Evolutionary conservation across 2,113 vertebrate species (phyloP).

Genomic region (Antechinus stuartii): DNA sequence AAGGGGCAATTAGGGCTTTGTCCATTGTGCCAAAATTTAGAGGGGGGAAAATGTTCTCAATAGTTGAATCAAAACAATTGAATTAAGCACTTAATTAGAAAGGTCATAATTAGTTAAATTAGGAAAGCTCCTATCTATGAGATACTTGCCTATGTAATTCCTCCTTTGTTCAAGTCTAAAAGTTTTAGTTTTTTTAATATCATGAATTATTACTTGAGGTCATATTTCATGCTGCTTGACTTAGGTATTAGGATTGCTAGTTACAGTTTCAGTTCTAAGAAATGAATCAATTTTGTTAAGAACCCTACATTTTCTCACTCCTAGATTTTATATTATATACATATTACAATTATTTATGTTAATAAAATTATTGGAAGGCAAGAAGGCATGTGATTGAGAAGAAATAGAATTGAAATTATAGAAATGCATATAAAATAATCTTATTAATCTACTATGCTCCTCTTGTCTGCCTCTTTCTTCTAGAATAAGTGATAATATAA

Average conservation of each 20-base stretch:
- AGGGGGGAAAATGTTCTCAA: not conserved
- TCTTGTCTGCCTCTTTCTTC: not conserved
- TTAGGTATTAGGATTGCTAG: not conserved
- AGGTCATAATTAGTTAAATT: not conserved
- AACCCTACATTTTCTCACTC: not conserved
- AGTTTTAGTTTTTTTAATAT: not conserved
- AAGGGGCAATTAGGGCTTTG: not conserved
- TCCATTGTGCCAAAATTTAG: not conserved
- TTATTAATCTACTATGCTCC: not conserved
- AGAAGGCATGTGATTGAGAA: not conserved
- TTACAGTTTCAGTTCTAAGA: not conserved
- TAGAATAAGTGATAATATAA: not conserved
- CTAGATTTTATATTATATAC: not conserved
- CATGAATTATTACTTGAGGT: not conserved
- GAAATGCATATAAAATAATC: not conserved
- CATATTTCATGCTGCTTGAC: not conserved
- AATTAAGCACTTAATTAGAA: not conserved
- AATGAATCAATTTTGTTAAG: not conserved
- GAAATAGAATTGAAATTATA: not conserved
- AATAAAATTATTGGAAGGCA: conserved; percentile 10
- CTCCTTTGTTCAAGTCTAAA: not conserved
- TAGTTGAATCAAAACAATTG: not conserved
- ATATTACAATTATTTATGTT: not conserved
- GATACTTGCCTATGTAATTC: not conserved
- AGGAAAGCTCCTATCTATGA: not conserved